phyloP scores from a whole-genome alignment of 2,888 invertebrate genomes.

The Drosophila mettleri region DNA sequence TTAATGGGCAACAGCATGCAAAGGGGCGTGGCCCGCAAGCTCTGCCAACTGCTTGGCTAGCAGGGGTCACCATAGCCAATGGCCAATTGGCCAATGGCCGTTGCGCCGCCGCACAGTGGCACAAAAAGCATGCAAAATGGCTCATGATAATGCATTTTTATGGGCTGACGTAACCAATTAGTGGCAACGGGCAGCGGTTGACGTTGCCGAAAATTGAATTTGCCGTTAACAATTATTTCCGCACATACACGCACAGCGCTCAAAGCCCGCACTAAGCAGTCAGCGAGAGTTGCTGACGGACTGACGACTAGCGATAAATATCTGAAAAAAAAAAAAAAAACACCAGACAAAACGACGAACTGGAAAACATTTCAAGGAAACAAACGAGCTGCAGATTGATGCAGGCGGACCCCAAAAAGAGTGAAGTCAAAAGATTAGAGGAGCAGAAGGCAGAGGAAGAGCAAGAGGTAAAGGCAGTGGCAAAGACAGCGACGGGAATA shows the following conservation, averaged over 20 bases:
- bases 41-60: slow-evolving; percentile 17
- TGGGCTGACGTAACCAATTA: slow-evolving; percentile 58
- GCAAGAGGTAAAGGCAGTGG: neutral
- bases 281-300: slow-evolving; percentile 36
- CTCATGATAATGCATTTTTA: slow-evolving; percentile 49
- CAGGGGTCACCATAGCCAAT: neutral
- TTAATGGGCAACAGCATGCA: slow-evolving; percentile 53
- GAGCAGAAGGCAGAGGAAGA: neutral
- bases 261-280: slow-evolving; percentile 8
- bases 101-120: slow-evolving; percentile 58
- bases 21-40: slow-evolving; percentile 51
- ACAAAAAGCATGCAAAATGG: slow-evolving; percentile 41
- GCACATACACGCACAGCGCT: slow-evolving; percentile 16
- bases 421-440: neutral
- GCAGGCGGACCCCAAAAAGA: slow-evolving; percentile 2
- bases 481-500: neutral
- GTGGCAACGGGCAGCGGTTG: slow-evolving; percentile 24
- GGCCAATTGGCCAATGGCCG: slow-evolving; percentile 1
- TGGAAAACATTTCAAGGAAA: slow-evolving; percentile 27
- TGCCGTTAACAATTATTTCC: slow-evolving; percentile 42
- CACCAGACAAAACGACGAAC: slow-evolving; percentile 8
- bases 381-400: slow-evolving; percentile 51
- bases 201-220: slow-evolving; percentile 59
- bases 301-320: slow-evolving; percentile 55
- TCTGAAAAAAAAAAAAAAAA: slow-evolving; percentile 39